These are phyloP conservation scores for Malacoraja senta DNA, from an alignment of 2,797 vertebrate genomes.

Conservation along the genomic window DNA sequence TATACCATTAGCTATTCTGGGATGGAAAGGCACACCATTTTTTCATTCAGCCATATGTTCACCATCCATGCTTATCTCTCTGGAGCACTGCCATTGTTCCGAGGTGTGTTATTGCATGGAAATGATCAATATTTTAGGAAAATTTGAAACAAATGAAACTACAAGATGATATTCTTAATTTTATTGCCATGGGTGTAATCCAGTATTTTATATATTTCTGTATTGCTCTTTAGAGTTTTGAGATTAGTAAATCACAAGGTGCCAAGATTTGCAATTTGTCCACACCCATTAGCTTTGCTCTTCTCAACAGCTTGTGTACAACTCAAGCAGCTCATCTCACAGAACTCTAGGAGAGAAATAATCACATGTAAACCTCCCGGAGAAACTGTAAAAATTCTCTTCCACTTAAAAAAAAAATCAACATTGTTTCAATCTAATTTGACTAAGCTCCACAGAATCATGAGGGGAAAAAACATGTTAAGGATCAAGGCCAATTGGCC, in stretches of 20 bases:
- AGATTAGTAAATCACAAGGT: background rate
- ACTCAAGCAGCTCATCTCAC: background rate
- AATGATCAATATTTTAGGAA: background rate
- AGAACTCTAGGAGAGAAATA: background rate
- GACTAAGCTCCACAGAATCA: too few relatives aligned
- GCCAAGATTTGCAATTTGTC: background rate
- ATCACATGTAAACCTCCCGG: background rate
- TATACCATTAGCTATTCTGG: background rate
- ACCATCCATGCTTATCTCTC: background rate
- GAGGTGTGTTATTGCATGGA: background rate
- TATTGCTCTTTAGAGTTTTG: background rate
- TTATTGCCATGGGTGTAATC: background rate
- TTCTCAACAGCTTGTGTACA: background rate
- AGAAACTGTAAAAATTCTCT: background rate
- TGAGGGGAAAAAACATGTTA: too few relatives aligned
- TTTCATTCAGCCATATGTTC: background rate
- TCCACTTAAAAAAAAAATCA: background rate
- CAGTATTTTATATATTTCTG: background rate
- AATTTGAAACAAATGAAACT: background rate
- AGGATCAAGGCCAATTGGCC: too few relatives aligned
- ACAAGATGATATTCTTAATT: background rate
- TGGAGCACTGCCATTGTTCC: background rate
- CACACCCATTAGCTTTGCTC: background rate
- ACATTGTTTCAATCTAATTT: background rate
- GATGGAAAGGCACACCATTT: background rate